Evolutionary conservation across 2,888 invertebrate genomes (phyloP).

Genomic region (Candidula unifasciata): DNA sequence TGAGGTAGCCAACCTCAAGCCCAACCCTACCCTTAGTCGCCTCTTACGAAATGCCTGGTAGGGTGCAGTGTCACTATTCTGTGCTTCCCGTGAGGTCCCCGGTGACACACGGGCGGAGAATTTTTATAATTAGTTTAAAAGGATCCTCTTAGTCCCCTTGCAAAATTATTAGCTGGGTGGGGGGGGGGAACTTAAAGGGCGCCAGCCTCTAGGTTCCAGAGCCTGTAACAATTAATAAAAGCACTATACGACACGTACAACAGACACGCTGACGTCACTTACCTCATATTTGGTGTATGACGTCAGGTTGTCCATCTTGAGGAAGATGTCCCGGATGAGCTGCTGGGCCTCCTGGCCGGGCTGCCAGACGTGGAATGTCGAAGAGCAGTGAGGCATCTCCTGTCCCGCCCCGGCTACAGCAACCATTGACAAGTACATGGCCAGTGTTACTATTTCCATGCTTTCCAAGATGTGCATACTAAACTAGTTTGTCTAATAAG

Average conservation of each 20-base stretch:
- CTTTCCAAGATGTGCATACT: neutral
- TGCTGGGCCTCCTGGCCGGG: slow-evolving; percentile 68
- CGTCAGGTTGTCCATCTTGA: slow-evolving; percentile 52
- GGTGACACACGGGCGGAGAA: too few species aligned
- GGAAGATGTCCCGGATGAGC: slow-evolving; percentile 50
- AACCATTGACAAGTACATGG: neutral
- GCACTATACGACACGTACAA: neutral
- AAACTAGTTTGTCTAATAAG: neutral
- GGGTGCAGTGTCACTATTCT: too few species aligned
- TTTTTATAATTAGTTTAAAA: too few species aligned
- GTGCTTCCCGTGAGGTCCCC: too few species aligned
- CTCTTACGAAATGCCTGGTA: too few species aligned
- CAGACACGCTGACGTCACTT: neutral
- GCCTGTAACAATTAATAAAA: neutral
- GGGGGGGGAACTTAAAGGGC: too few species aligned
- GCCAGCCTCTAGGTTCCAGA: too few species aligned
- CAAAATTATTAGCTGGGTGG: too few species aligned
- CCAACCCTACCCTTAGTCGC: too few species aligned
- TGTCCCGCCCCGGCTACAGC: neutral
- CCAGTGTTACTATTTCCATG: neutral
- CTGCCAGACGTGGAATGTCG: slow-evolving; percentile 74
- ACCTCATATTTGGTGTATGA: slow-evolving; percentile 46
- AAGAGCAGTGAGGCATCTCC: slow-evolving; percentile 56
- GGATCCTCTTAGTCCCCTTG: too few species aligned
- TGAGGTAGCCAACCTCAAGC: too few species aligned